Percentiles rank a stretch among this genome's conserved stretches.
phyloP scores from a whole-genome alignment of 2,797 vertebrate genomes.

The Tapera naevia region DNA sequence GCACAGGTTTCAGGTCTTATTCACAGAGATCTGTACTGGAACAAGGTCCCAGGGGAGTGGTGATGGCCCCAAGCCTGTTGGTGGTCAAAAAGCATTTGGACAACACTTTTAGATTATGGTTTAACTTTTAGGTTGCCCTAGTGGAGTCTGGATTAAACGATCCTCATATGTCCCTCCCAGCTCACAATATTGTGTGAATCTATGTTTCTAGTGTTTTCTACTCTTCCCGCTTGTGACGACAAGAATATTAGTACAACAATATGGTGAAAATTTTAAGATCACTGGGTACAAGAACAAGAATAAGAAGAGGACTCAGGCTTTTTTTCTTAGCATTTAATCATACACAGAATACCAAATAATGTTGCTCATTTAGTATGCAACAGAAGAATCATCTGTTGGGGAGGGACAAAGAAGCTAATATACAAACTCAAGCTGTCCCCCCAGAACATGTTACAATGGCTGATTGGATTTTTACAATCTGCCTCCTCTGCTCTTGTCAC shows the following conservation, averaged over 20 bases:
- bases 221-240: background rate
- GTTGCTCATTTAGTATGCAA: background rate
- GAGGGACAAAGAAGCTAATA: background rate
- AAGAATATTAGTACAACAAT: background rate
- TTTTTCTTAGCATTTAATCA: background rate
- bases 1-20: background rate
- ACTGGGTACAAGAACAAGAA: background rate
- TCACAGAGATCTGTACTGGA: background rate
- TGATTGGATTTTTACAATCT: background rate
- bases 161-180: background rate
- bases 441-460: background rate
- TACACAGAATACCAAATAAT: background rate
- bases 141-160: background rate
- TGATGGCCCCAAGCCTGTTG: background rate
- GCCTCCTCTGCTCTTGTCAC: background rate
- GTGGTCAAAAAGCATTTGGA: background rate
- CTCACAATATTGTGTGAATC: background rate
- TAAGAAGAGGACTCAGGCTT: background rate
- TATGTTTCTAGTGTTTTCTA: background rate
- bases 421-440: slow-evolving; percentile 20
- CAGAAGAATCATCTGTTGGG: background rate
- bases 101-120: background rate
- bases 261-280: background rate
- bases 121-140: background rate
- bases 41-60: background rate